These are phyloP conservation scores for Tanytarsus gracilentus DNA, from an alignment of 2,888 invertebrate genomes.

Conservation along the genomic window DNA sequence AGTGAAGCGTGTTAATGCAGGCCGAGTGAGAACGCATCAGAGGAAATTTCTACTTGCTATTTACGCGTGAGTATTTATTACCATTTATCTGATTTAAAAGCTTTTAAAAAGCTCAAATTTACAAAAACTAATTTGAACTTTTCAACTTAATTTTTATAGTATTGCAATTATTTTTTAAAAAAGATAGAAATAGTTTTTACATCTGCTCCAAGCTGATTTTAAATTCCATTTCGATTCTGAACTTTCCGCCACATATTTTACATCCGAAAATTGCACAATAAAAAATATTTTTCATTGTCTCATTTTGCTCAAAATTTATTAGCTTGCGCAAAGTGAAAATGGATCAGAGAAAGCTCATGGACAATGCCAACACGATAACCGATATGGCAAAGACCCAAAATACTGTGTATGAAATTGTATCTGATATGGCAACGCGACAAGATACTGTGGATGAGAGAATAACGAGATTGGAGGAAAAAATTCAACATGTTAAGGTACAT, in stretches of 20 bases:
- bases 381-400: conserved; percentile 78
- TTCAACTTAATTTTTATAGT: too few species aligned
- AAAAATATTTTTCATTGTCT: background rate
- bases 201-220: background rate
- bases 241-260: background rate
- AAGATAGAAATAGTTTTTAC: background rate
- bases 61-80: conserved; percentile 74
- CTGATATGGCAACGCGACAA: conserved; percentile 92
- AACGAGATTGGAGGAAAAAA: conserved; percentile 84
- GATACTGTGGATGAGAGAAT: conserved; percentile 89
- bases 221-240: background rate
- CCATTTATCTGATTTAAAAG: background rate
- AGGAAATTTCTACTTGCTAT: conserved; percentile 98
- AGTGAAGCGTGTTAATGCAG: conserved; percentile 92
- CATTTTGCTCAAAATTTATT: conserved; percentile 37
- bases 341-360: conserved; percentile 99
- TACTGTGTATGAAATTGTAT: conserved; percentile 95
- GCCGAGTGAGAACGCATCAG: conserved; percentile 95
- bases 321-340: conserved; percentile 98
- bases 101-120: background rate
- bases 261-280: background rate
- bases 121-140: too few species aligned
- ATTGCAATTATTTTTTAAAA: too few species aligned
- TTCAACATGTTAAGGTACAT: conserved; percentile 67
- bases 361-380: conserved; percentile 97